Conservation (phyloP, 2,797 vertebrate species). For the Esox lucius region DNA sequence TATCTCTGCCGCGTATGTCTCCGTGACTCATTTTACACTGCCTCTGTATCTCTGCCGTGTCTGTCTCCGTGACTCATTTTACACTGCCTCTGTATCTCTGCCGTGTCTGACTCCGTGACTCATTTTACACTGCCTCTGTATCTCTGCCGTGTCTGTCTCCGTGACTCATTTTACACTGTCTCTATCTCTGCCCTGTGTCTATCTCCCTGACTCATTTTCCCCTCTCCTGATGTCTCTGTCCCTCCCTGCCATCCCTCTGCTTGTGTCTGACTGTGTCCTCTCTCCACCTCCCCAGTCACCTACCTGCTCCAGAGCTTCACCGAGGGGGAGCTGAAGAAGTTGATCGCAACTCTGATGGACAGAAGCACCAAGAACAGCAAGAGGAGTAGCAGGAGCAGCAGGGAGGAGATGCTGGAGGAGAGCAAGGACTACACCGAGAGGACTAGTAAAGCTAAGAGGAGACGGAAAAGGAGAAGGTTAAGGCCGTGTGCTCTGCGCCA, state of each 20-base stretch:
- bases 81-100: background rate
- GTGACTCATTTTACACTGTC: too few relatives aligned
- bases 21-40: background rate
- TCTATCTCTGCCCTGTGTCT: background rate
- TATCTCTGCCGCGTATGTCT: background rate
- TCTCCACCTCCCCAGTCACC: conserved; percentile 63
- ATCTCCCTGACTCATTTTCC: background rate
- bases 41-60: background rate
- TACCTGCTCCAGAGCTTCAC: conserved; percentile 92
- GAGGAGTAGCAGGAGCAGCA: conserved; percentile 58
- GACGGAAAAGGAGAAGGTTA: conserved; percentile 51
- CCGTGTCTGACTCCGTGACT: background rate
- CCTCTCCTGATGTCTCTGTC: background rate
- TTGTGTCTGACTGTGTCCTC: conserved; percentile 25
- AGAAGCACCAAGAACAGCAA: conserved; percentile 69
- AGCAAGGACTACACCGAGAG: conserved; percentile 61
- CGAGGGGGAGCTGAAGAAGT: conserved; percentile 85
- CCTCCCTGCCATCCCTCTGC: background rate
- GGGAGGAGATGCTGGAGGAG: conserved; percentile 80
- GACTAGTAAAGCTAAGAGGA: conserved; percentile 40
- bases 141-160: background rate
- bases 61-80: background rate
- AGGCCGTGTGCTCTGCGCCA: conserved; percentile 84
- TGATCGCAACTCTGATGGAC: conserved; percentile 81
- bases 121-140: background rate